Base-by-base conservation (phyloP, 2,888 invertebrate species). In the Acanthosepion pharaonis region DNA sequence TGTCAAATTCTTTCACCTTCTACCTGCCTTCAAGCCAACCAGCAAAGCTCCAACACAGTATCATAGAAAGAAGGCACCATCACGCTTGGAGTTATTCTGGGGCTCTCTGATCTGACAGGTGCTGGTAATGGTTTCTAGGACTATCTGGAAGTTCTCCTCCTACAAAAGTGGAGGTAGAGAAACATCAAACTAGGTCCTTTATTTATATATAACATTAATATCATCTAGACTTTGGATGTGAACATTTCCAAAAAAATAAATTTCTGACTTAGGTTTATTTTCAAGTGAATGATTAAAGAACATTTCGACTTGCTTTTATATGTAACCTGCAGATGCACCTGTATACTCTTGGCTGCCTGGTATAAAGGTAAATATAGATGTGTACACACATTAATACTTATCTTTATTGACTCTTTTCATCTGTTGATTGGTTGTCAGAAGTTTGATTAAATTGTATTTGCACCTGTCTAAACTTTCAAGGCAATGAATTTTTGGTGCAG, bases 331-430 rank as follows among this genome's bases (percentile, higher is more conserved):
- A 20, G 0, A 20, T 59, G 59, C 59, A 59, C 59, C 23, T n/a
- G n/a, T 11, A 33, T 15, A 78, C n/a, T 23, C 15, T n/a, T 78
- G n/a, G 9, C 78, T n/a, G 11, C 78, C n/a, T 11, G 78, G 78
- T 78, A 78, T n/a, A 78, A n/a, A n/a, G n/a, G n/a, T 78, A 78
- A 78, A 78, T 78, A 78, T 33, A 78, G 78, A 78, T 78, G n/a
- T n/a, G n/a, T 78, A n/a, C n/a, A 78, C n/a, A 78, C 78, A 78
- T 11, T 78, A 78, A 78, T 78, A 78, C 78, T 78, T 78, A 78
- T n/a, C n/a, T 78, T 78, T 78, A 15, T n/a, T 78, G n/a, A 15
- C n/a, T 78, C 15, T 78, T 8, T n/a, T 78, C 33, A 15, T 78
- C n/a, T 33, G n/a, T 78, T n/a, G n/a, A n/a, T n/a, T n/a, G 28